Evolutionary conservation across 2,797 vertebrate species (phyloP).

Genomic region (Cryptoblepharus egeriae): DNA sequence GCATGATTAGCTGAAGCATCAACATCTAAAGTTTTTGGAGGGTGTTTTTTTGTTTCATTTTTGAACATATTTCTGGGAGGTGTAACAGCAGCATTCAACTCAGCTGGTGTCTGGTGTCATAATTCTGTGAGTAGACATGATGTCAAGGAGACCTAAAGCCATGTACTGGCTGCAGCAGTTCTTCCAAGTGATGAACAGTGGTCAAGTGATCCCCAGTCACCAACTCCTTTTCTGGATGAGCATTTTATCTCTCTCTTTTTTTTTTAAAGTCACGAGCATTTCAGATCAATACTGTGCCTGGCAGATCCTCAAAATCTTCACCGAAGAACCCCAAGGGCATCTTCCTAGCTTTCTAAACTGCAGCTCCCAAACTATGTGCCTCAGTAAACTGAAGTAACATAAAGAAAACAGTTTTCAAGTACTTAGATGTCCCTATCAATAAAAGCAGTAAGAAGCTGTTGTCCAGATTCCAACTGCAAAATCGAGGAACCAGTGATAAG

Average conservation of each 20-base stretch:
- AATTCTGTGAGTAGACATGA: background rate
- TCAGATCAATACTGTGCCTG: slow-evolving; percentile 25
- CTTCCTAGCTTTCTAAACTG: slow-evolving; percentile 19
- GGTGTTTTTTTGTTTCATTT: background rate
- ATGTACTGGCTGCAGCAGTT: background rate
- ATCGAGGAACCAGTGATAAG: background rate
- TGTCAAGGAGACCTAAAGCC: background rate
- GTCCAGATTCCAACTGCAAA: background rate
- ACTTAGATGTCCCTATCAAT: slow-evolving; percentile 24
- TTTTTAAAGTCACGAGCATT: background rate
- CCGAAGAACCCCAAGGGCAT: slow-evolving; percentile 31
- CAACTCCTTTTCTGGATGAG: slow-evolving; percentile 14
- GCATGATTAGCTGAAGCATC: slow-evolving; percentile 6
- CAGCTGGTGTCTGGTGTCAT: background rate
- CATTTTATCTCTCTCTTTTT: slow-evolving; percentile 20
- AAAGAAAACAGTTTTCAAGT: slow-evolving; percentile 29
- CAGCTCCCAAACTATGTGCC: slow-evolving; percentile 22
- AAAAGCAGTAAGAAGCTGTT: slow-evolving; percentile 12
- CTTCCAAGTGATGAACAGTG: background rate
- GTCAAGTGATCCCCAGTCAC: background rate
- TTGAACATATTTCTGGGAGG: background rate
- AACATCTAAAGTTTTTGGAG: background rate
- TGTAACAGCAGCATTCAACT: background rate
- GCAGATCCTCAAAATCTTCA: slow-evolving; percentile 28
- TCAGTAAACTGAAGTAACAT: slow-evolving; percentile 36